Base-by-base conservation (phyloP, 92 coral and sea anemone genomes). In the Phenganax stokvisi region DNA sequence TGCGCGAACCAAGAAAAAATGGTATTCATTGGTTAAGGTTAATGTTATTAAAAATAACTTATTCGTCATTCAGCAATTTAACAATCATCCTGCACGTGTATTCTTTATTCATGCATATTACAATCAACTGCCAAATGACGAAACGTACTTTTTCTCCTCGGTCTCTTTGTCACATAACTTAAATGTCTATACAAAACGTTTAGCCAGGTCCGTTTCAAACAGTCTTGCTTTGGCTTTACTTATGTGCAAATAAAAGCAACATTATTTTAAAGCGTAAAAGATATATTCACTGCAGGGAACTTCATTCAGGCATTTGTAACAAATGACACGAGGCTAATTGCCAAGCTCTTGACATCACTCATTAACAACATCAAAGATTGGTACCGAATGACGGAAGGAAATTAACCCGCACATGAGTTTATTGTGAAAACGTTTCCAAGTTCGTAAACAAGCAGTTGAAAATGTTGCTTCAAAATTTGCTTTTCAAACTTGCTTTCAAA, bases 301-400 rank as follows among this genome's bases (percentile, higher is more conserved):
- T 29, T 51, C 16, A 76, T 30, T 57, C 69, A n/a, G 67, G 67
- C 81, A 76, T 76, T 47, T 59, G 81, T 57, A 68, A 58, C 81
- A 70, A 70, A 54, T 57, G 25, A 70, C 7, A 30, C 16, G 6
- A 10, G 29, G 25, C 27, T 76, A 58, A 76, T 76, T 76, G 81
- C 57, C 70, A 76, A 27, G 70, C 81, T 55, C 63, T 31, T 76
- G 81, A 76, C 81, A 70, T 76, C 81, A 76, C 44, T 52, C 55
- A 58, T 60, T 58, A 74, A 58, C 56, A 59, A 57, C 71, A 59
- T 69, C 81, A 70, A 70, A 76, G 81, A 76, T 76, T 76, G 71
- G 44, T 11, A 61, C 56, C 81, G 57, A 70, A 69, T 60, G 81
- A 12, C 6, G 70, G 47, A 64, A 64, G 70, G 70, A 64, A 64